Base-by-base conservation (phyloP, 2,888 invertebrate species). In the Lithophane ornitopus region DNA sequence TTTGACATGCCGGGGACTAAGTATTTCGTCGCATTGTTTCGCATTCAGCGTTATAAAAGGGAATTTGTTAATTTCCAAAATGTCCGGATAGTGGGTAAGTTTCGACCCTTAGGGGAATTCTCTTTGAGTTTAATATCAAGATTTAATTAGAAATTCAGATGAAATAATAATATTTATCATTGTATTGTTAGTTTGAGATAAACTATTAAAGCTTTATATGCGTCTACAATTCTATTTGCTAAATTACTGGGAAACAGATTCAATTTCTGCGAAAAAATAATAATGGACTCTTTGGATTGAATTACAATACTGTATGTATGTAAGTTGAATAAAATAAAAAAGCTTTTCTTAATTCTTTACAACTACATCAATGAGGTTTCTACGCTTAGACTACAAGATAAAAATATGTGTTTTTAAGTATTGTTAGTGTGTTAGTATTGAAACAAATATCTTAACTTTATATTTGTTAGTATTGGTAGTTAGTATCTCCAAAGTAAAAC, bases 1-100 rank as follows among this genome's bases (percentile, higher is more conserved):
- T 94, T 93, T 93, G 94, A 93, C 90, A 90, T 90, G 91, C 91
- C 91, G 83, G 84, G 89, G 89, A 91, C 91, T 92, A 92, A 92
- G 93, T 91, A 93, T 92, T 92, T 91, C 89, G 89, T 90, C 92
- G 89, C 94, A 93, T 93, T 94, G 94, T 94, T 94, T 93, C 92
- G 91, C 89, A 91, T 92, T 93, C 91, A 89, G 88, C 80, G 87
- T 90, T 92, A 90, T 91, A 91, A 91, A 93, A 92, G 90, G 91
- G 92, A 93, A 94, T 93, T 93, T 90, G 93, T 93, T 93, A 93
- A 94, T 93, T 92, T 93, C 85, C 88, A 89, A 91, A 91, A 92
- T 90, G 89, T 89, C 86, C 80, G 89, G 88, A 88, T 90, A 91
- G 91, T 92, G 91, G 90, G 89, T 85, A 90, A 90, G 90, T 92